A percentile compares a stretch with the other conserved stretches of the same genome.
phyloP scores from a whole-genome alignment of 2,888 invertebrate genomes.

The Empis livida region DNA sequence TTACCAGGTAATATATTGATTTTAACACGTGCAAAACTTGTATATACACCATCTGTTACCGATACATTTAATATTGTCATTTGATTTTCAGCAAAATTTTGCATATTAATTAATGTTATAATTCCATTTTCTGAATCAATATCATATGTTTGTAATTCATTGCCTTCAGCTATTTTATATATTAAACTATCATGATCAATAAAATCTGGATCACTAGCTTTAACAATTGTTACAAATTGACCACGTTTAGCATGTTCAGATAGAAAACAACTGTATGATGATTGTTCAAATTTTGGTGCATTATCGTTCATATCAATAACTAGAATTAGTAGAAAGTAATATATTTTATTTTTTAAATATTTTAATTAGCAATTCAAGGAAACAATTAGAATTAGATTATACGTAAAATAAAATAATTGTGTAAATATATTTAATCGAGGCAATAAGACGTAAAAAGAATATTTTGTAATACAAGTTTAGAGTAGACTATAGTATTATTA shows the following conservation, averaged over 20 bases:
- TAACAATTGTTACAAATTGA: conserved; percentile 75
- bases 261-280: conserved; percentile 62
- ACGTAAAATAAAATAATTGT: no score
- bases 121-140: conserved; percentile 48
- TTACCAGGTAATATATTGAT: conserved; percentile 69
- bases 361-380: no score
- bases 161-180: conserved; percentile 74
- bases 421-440: no score
- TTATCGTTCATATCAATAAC: conserved; percentile 88
- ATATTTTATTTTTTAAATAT: no score
- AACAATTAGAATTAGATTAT: no score
- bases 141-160: conserved; percentile 60
- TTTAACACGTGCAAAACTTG: conserved; percentile 71
- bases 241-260: conserved; percentile 74
- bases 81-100: conserved; percentile 52
- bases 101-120: conserved; percentile 59
- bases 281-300: conserved; percentile 72
- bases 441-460: no score
- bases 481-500: no score
- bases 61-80: conserved; percentile 74
- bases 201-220: conserved; percentile 78
- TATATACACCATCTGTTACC: conserved; percentile 91
- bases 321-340: conserved; percentile 24
- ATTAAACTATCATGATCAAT: conserved; percentile 59
- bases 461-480: no score